Conservation (phyloP, 2,797 vertebrate species). For the Meriones psammophilus region DNA sequence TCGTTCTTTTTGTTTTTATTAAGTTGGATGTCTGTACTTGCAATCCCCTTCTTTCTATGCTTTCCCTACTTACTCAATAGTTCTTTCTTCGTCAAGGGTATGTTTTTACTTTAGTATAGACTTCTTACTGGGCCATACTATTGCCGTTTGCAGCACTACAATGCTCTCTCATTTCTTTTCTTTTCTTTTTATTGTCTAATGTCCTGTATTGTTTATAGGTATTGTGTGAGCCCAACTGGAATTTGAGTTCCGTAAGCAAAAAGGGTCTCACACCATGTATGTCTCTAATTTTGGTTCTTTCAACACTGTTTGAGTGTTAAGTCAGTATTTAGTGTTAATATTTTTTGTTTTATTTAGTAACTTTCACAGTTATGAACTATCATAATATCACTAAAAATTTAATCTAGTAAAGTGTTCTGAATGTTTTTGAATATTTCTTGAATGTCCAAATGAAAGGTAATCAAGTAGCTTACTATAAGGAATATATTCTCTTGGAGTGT, state of each 20-base stretch:
- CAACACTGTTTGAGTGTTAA: not conserved
- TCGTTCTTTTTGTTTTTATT: not conserved
- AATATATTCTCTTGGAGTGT: not conserved
- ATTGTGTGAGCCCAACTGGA: not conserved
- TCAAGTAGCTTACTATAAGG: not conserved
- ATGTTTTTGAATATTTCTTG: not conserved
- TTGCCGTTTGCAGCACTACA: not conserved
- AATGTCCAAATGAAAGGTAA: not conserved
- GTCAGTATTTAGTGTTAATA: not conserved
- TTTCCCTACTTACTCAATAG: not conserved
- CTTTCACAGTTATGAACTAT: not conserved
- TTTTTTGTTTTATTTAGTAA: not conserved
- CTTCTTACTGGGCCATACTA: not conserved
- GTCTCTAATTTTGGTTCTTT: not conserved
- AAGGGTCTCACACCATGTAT: not conserved
- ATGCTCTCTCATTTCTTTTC: not conserved
- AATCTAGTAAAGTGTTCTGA: not conserved
- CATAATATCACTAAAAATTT: not conserved
- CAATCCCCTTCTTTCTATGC: not conserved
- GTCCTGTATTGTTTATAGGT: not conserved
- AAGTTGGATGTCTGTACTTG: not conserved
- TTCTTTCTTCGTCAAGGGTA: not conserved
- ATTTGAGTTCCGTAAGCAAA: not conserved
- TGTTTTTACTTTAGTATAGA: not conserved
- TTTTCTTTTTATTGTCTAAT: slow-evolving; percentile 12